phyloP scores from a whole-genome alignment of 2,888 invertebrate species.

The Leuctra nigra region DNA sequence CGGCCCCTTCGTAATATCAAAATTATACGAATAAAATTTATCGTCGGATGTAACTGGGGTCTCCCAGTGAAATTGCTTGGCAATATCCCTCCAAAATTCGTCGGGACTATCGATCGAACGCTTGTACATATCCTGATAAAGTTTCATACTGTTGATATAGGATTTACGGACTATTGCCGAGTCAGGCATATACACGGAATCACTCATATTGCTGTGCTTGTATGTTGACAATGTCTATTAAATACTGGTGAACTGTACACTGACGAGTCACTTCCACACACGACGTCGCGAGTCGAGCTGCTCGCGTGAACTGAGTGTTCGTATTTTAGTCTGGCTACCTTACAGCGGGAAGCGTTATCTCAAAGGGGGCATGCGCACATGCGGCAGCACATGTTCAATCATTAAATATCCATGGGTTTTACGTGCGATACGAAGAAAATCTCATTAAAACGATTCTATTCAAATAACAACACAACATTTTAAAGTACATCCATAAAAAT shows the following conservation, averaged over 20 bases:
- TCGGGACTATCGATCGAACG: constrained; percentile 83
- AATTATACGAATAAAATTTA: constrained; percentile 84
- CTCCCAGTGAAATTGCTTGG: constrained; percentile 92
- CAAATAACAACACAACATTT: too few relatives aligned
- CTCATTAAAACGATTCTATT: too few relatives aligned
- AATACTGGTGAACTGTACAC: background rate
- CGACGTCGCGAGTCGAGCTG: background rate
- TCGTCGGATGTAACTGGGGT: constrained; percentile 63
- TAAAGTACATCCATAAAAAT: too few relatives aligned
- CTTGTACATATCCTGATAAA: constrained; percentile 78
- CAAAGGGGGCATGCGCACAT: constrained; percentile 3
- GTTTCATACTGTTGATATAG: constrained; percentile 60
- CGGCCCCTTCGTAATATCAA: constrained; percentile 80
- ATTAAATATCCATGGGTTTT: too few relatives aligned
- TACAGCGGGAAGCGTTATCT: constrained; percentile 9
- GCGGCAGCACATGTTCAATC: background rate
- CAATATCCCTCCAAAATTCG: constrained; percentile 88
- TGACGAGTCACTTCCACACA: background rate
- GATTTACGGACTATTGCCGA: constrained; percentile 50
- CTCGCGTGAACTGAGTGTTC: background rate
- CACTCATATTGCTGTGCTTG: constrained; percentile 15
- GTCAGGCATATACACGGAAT: constrained; percentile 51
- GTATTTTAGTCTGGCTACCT: background rate
- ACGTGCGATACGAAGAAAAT: too few relatives aligned
- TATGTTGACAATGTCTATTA: background rate